Evolutionary conservation across 53 echinoderm and acorn worm species (phyloP).

Genomic region (Paelopatides confundens): DNA sequence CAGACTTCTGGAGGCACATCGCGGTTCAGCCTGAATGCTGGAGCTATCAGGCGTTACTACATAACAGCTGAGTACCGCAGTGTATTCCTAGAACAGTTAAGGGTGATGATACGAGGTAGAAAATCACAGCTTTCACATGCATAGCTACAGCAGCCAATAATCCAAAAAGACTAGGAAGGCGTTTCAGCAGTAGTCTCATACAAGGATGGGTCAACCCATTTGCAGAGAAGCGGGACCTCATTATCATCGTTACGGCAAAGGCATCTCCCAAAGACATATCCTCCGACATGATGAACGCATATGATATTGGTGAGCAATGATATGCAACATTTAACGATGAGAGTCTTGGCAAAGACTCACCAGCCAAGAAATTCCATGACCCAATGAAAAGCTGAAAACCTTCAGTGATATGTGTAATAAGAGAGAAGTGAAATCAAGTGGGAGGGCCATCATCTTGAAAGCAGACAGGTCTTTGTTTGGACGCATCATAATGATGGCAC

Average conservation of each 20-base stretch:
- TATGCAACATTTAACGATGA: background rate
- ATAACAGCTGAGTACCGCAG: no score
- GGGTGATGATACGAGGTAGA: conserved; percentile 20
- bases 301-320: background rate
- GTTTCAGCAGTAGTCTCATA: conserved; percentile 39
- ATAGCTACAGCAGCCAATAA: conserved; percentile 53
- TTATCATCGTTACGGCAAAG: background rate
- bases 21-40: no score
- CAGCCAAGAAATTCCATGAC: conserved; percentile 6
- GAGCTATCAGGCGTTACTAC: no score
- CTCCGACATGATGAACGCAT: background rate
- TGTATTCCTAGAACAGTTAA: no score
- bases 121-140: background rate
- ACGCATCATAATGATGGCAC: no score
- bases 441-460: no score
- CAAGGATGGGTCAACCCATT: no score
- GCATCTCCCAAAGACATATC: background rate
- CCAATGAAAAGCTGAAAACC: conserved; percentile 11
- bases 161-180: conserved; percentile 51
- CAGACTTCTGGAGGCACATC: no score
- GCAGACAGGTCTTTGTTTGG: conserved; percentile 54
- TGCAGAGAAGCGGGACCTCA: no score
- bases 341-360: background rate
- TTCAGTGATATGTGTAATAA: conserved; percentile 40
- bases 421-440: no score